These are phyloP conservation scores for Jaculus jaculus DNA, from an alignment of 2,113 vertebrate species.

Conservation along the genomic window DNA sequence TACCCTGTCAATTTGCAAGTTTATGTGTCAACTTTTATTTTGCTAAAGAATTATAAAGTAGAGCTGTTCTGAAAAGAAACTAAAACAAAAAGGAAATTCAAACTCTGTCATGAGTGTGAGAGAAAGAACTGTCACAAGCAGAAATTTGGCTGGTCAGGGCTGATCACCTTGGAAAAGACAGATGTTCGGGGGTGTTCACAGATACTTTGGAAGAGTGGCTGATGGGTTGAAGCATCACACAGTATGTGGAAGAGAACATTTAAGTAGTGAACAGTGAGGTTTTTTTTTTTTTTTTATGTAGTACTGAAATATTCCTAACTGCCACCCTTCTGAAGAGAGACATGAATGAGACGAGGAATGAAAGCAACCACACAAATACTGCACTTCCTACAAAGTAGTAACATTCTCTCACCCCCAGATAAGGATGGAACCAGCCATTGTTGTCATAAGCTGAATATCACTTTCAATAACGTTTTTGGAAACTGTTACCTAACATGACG, in stretches of 20 bases:
- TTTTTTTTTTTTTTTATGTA: not conserved
- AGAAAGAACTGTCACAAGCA: not conserved
- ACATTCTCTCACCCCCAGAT: not conserved
- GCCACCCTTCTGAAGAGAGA: too few relatives aligned
- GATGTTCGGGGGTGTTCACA: not conserved
- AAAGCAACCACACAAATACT: not conserved
- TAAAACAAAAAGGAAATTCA: not conserved
- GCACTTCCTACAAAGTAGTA: not conserved
- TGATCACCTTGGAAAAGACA: not conserved
- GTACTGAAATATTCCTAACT: not conserved
- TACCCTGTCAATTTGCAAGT: not conserved
- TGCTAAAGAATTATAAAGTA: not conserved
- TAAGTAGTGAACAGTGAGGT: not conserved
- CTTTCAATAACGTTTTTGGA: not conserved
- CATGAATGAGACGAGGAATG: too few relatives aligned
- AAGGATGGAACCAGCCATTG: not conserved
- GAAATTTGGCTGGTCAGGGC: not conserved
- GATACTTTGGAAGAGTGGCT: not conserved
- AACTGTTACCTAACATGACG: not conserved
- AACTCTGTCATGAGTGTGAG: not conserved
- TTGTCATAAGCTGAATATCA: not conserved
- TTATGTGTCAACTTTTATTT: not conserved
- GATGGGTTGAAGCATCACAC: not conserved
- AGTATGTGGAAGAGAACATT: not conserved
- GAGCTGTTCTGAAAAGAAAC: not conserved